These are phyloP conservation scores for Lingula anatina DNA, from an alignment of 2,888 invertebrate genomes.

Conservation along the genomic window DNA sequence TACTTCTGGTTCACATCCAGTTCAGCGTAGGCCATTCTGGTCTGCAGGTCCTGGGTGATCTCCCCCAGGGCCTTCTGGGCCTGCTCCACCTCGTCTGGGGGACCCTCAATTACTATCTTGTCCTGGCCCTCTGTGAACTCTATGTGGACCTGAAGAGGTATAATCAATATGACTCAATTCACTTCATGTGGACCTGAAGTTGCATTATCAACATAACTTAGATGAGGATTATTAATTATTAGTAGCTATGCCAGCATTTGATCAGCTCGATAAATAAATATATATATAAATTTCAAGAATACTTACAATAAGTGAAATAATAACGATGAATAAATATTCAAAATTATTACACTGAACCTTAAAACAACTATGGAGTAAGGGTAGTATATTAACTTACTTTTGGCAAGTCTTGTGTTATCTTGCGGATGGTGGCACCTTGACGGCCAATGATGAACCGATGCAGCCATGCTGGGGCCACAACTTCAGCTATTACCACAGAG, in stretches of 20 bases:
- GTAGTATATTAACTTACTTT: too few relatives aligned
- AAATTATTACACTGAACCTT: too few relatives aligned
- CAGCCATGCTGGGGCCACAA: slow-evolving; percentile 91
- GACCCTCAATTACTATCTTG: slow-evolving; percentile 91
- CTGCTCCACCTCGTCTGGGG: slow-evolving; percentile 85
- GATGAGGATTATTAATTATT: too few relatives aligned
- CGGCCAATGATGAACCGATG: slow-evolving; percentile 97
- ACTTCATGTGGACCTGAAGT: too few relatives aligned
- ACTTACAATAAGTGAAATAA: too few relatives aligned
- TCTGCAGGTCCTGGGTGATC: slow-evolving; percentile 73
- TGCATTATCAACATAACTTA: too few relatives aligned
- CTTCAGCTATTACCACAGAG: slow-evolving; percentile 80
- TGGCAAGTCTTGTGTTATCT: slow-evolving; percentile 75
- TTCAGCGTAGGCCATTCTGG: slow-evolving; percentile 68
- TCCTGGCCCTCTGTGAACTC: slow-evolving; percentile 88
- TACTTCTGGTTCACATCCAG: slow-evolving; percentile 45
- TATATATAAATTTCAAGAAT: too few relatives aligned
- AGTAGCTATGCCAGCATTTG: too few relatives aligned
- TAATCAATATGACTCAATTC: too few relatives aligned
- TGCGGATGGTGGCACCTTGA: slow-evolving; percentile 87
- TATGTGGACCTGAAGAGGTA: slow-evolving; percentile 75
- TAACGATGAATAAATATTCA: too few relatives aligned
- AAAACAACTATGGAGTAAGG: too few relatives aligned
- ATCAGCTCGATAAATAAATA: too few relatives aligned
- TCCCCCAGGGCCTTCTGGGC: slow-evolving; percentile 71